Conservation (phyloP, 2,113 vertebrate species). For the Grantiella picta region DNA sequence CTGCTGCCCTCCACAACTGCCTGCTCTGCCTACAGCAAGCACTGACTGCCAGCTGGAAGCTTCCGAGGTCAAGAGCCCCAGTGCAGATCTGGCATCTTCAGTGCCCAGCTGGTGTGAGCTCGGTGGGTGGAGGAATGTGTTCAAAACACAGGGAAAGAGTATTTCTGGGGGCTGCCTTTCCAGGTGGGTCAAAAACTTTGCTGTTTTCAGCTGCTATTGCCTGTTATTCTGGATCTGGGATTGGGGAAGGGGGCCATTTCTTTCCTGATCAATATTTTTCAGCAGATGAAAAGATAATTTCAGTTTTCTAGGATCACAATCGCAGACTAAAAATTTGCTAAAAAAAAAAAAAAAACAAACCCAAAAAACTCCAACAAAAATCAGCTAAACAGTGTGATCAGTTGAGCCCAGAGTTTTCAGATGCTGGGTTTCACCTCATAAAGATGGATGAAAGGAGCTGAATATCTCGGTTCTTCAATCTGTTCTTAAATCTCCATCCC, state of each 20-base stretch:
- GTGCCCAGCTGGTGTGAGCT: not conserved
- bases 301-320: not conserved
- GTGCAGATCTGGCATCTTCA: not conserved
- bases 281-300: not conserved
- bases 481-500: conserved; percentile 12
- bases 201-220: not conserved
- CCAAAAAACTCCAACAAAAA: not conserved
- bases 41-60: not conserved
- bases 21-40: not conserved
- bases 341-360: not conserved
- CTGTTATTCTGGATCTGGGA: not conserved
- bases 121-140: not conserved
- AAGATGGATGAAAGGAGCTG: not conserved
- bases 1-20: not conserved
- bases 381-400: not conserved
- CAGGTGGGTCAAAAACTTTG: not conserved
- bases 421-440: not conserved
- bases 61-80: accelerated
- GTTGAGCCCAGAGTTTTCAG: not conserved
- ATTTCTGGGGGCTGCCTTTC: not conserved
- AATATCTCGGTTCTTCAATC: not conserved
- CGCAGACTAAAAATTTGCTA: not conserved
- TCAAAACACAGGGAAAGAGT: not conserved
- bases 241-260: not conserved
- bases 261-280: not conserved